Conservation (phyloP, 2,113 vertebrate species). For the Phylloscopus trochilus region DNA sequence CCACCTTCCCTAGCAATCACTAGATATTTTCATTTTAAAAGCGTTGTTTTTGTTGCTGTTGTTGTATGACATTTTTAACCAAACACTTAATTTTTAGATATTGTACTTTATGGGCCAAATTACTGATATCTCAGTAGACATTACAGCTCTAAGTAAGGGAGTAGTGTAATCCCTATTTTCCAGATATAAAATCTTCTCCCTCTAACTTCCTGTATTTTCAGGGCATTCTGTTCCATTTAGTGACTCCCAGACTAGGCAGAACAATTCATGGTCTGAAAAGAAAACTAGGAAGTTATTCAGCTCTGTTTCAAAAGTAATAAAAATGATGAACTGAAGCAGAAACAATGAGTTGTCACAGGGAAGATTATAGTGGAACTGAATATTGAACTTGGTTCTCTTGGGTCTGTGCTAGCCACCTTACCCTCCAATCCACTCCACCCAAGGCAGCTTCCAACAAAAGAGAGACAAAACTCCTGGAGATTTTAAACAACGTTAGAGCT, state of each 20-base stretch:
- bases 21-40: neutral
- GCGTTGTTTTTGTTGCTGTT: neutral
- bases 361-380: neutral
- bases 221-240: neutral
- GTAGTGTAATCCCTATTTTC: neutral
- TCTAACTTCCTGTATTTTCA: neutral
- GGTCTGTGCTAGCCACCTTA: neutral
- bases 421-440: neutral
- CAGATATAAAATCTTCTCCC: neutral
- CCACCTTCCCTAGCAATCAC: neutral
- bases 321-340: conserved; percentile 16
- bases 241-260: neutral
- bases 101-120: neutral
- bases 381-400: neutral
- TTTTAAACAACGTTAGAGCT: neutral
- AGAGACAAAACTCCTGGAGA: neutral
- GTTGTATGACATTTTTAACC: neutral
- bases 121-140: neutral
- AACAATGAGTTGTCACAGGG: neutral
- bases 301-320: conserved; percentile 12
- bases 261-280: neutral
- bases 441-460: neutral
- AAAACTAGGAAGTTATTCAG: neutral
- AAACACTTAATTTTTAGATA: neutral
- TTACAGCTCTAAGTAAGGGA: neutral